Evolutionary conservation across 1,140 invertebrate genomes (phyloP), one percentile per base, ranked within the genome.

Genomic region (Apis florea): DNA sequence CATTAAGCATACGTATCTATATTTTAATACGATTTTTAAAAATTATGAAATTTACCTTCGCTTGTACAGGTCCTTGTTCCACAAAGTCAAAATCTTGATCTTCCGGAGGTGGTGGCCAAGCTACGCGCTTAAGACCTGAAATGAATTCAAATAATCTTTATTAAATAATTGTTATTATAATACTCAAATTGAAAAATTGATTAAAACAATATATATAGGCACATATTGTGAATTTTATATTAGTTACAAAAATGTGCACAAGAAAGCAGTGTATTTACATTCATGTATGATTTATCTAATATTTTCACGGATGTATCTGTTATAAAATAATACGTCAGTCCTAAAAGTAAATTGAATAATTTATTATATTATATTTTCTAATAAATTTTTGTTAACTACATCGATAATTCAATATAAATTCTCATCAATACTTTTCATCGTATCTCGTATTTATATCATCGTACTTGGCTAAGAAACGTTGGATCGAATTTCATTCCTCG

Each of bases 81-180:
- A 93, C 89, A 82, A 91, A 94, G 76, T 94, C 91, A 64, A 88
- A 85, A 72, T 94, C 93, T 77, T 93, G 91, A 82, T 95, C 95
- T 92, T 97, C 96, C 68, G 95, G 95, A 90, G 95, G 95, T 90
- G 97, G 97, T 78, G 97, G 97, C 97, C 97, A 97, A 91, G 96
- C 96, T 88, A 97, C 96, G 93, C 96, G 95, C 94, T 97, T 97
- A 85, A 96, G 94, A 92, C 96, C 96, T 97, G 93, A 3, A 95
- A 79, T 75, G 31, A 83, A 69, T 69, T 26, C 19, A 6, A 77
- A 74, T 5, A 51, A 66, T 13, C 26, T 11, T 17, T 31, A 11
- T 56, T 8, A 59, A 51, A 47, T 49, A 59, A 21, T 69, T 13
- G n/a, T 61, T 47, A n/a, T 49, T 73, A 15, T n/a, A 15, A n/a